Percentiles rank a stretch among this genome's conserved stretches.
These are phyloP conservation scores for Pseudolaguvia tuberculata DNA, from an alignment of 2,113 vertebrate species.

Conservation along the genomic window DNA sequence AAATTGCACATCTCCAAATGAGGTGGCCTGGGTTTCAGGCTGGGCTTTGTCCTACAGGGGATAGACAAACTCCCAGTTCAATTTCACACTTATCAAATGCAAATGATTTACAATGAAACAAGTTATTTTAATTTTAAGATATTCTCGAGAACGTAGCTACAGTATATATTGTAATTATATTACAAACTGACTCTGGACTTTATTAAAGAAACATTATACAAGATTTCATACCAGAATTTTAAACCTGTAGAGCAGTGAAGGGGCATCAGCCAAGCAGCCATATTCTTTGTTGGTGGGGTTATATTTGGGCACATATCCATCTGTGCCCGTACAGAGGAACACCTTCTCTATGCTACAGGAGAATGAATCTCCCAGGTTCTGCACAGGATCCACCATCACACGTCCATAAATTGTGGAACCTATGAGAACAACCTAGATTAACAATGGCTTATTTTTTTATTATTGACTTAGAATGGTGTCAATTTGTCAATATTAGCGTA, in stretches of 20 bases:
- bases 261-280: constrained; percentile 67
- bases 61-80: constrained; percentile 2
- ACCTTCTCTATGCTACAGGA: constrained; percentile 73
- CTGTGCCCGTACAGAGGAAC: constrained; percentile 74
- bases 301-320: constrained; percentile 74
- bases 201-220: background rate
- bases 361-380: constrained; percentile 76
- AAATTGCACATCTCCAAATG: constrained; percentile 45
- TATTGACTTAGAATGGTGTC: background rate
- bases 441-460: background rate
- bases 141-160: no score
- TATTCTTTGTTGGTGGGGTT: constrained; percentile 70
- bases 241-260: constrained; percentile 71
- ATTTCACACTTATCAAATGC: background rate
- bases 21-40: constrained; percentile 46
- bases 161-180: background rate
- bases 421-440: constrained; percentile 31
- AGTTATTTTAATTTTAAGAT: background rate
- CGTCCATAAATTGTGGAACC: constrained; percentile 66
- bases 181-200: no score
- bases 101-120: background rate
- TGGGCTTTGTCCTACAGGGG: constrained; percentile 49
- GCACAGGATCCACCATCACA: constrained; percentile 75
- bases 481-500: background rate
- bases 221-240: constrained; percentile 67